Evolutionary conservation across 2,888 invertebrate genomes (phyloP).

Genomic region (Balanococcus diminutus): DNA sequence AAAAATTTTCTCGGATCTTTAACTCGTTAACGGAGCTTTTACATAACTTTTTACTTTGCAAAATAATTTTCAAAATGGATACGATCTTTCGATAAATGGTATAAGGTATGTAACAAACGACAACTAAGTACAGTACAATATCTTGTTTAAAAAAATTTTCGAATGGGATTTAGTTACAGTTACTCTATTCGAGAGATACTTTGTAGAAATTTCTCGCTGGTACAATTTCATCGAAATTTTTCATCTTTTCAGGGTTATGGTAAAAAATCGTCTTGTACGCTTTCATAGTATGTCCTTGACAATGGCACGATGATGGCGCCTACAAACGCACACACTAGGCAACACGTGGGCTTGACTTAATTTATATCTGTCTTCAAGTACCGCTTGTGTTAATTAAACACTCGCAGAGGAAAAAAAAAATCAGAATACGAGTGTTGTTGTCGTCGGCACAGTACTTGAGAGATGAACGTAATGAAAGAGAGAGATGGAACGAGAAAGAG

Average conservation of each 20-base stretch:
- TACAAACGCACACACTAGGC: neutral
- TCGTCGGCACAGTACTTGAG: neutral
- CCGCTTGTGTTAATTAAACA: neutral
- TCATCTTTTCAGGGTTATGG: neutral
- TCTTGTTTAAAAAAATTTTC: no score
- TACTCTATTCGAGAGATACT: neutral
- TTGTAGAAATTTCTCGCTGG: no score
- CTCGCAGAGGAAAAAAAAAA: neutral
- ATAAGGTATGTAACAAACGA: no score
- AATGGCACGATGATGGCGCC: neutral
- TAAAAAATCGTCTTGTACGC: neutral
- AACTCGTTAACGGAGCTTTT: neutral
- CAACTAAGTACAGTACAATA: no score
- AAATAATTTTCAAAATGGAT: neutral
- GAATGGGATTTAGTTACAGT: no score
- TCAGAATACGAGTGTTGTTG: neutral
- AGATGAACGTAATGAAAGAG: neutral
- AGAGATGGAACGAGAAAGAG: neutral
- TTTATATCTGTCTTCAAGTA: neutral
- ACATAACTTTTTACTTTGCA: neutral
- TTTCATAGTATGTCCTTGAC: neutral
- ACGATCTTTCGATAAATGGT: neutral
- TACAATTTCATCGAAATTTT: neutral
- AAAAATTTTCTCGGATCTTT: neutral
- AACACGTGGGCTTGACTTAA: constrained; percentile 8